These are phyloP conservation scores for Hyla sarda DNA, from an alignment of 2,113 vertebrate species.

Conservation along the genomic window DNA sequence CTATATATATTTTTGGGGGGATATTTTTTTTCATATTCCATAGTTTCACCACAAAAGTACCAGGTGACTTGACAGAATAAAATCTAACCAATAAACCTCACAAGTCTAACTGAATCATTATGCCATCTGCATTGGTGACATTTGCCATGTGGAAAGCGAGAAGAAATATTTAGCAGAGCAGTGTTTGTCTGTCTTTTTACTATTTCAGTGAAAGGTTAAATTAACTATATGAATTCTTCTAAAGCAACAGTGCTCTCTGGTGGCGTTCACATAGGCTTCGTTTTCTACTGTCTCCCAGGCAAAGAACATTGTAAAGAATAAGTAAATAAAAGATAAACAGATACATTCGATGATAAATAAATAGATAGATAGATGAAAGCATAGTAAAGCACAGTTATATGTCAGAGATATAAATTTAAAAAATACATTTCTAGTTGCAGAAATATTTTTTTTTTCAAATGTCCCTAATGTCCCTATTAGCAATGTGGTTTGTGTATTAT, in stretches of 20 bases:
- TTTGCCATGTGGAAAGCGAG: slow-evolving; percentile 64
- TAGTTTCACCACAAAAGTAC: background rate
- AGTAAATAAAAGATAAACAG: background rate
- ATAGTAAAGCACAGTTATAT: too few species aligned
- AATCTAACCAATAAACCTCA: slow-evolving; percentile 41
- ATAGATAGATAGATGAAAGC: slow-evolving; percentile 17
- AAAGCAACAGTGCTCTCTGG: slow-evolving; percentile 75
- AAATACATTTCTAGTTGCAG: too few species aligned
- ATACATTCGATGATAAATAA: background rate
- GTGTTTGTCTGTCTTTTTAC: slow-evolving; percentile 62
- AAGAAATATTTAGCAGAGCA: slow-evolving; percentile 59
- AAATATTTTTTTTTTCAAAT: too few species aligned
- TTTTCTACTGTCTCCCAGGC: background rate
- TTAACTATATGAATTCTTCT: slow-evolving; percentile 41
- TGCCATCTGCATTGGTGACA: slow-evolving; percentile 49
- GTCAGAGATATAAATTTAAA: too few species aligned
- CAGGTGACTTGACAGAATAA: background rate
- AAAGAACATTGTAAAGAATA: background rate
- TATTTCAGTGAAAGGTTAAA: slow-evolving; percentile 55
- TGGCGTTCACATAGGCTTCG: slow-evolving; percentile 39
- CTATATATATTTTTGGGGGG: too few species aligned
- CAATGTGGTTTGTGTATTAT: too few species aligned
- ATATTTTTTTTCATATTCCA: background rate
- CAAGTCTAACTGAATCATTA: slow-evolving; percentile 62
- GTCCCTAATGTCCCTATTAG: too few species aligned